Conservation (phyloP, 2,888 invertebrate species). For the Leucozona laternaria region DNA sequence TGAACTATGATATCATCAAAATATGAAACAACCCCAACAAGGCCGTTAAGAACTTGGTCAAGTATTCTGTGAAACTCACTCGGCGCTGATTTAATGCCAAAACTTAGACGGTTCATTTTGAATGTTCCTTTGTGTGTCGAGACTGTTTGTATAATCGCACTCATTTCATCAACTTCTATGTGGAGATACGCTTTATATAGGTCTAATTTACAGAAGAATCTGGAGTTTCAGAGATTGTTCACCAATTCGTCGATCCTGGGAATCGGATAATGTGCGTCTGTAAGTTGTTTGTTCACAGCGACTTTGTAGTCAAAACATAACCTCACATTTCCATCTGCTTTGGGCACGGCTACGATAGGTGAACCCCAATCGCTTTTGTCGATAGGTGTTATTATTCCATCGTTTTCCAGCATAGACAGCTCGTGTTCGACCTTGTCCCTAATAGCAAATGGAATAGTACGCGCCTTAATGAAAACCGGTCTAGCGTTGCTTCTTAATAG, state of each 20-base stretch:
- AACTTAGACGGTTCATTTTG: slow-evolving; percentile 42
- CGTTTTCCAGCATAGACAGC: background rate
- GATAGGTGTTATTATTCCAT: slow-evolving; percentile 1
- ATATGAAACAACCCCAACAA: no score
- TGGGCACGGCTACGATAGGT: background rate
- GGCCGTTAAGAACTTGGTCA: no score
- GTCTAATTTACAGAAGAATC: slow-evolving; percentile 48
- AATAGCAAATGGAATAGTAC: slow-evolving; percentile 6
- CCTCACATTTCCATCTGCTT: slow-evolving; percentile 1
- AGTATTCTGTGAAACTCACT: no score
- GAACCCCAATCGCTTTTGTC: background rate
- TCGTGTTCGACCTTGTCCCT: background rate
- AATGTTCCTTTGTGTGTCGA: slow-evolving; percentile 48
- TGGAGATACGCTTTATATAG: slow-evolving; percentile 77
- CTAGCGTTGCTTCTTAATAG: slow-evolving; percentile 10
- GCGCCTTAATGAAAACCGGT: background rate
- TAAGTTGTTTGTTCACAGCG: background rate
- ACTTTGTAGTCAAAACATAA: slow-evolving; percentile 1
- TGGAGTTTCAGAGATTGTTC: background rate
- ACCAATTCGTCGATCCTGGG: background rate
- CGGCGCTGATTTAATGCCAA: no score
- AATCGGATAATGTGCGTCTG: slow-evolving; percentile 47
- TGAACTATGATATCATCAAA: no score
- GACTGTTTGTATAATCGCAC: slow-evolving; percentile 2
- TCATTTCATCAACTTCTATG: slow-evolving; percentile 41